Evolutionary conservation across 2,888 invertebrate genomes (phyloP).

Genomic region (Hypomecis punctinalis): DNA sequence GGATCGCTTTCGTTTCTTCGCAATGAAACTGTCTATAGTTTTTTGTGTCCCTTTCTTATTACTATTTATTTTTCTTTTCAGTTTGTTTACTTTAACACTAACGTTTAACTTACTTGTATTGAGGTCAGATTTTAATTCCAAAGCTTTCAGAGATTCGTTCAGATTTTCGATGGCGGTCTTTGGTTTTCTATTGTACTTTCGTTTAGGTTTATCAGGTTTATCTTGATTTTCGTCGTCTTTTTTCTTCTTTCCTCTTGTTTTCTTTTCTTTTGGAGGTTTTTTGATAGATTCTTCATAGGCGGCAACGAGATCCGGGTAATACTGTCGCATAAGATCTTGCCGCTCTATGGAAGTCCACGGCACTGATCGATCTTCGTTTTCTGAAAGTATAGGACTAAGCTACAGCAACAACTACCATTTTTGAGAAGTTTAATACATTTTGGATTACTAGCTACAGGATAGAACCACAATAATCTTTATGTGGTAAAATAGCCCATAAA

Average conservation of each 20-base stretch:
- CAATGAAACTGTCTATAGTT: slow-evolving; percentile 73
- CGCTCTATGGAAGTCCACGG: slow-evolving; percentile 89
- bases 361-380: slow-evolving; percentile 76
- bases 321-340: slow-evolving; percentile 84
- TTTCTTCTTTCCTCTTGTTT: slow-evolving; percentile 50
- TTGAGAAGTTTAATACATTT: too few relatives aligned
- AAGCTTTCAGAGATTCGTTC: slow-evolving; percentile 58
- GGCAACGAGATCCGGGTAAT: slow-evolving; percentile 87
- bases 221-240: slow-evolving; percentile 49
- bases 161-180: slow-evolving; percentile 53
- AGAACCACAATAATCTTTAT: too few relatives aligned
- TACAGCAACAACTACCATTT: not conserved
- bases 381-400: slow-evolving; percentile 45
- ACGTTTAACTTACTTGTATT: slow-evolving; percentile 65
- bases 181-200: slow-evolving; percentile 70
- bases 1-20: slow-evolving; percentile 64
- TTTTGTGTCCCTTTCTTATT: slow-evolving; percentile 63
- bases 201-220: slow-evolving; percentile 64
- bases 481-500: too few relatives aligned
- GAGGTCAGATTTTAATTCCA: slow-evolving; percentile 44
- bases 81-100: slow-evolving; percentile 69
- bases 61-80: slow-evolving; percentile 73
- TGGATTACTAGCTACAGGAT: too few relatives aligned
- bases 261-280: slow-evolving; percentile 80
- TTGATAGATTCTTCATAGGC: slow-evolving; percentile 83